These are phyloP conservation scores for Enteromius trimaculatus DNA, from an alignment of 2,797 vertebrate species.

Conservation along the genomic window DNA sequence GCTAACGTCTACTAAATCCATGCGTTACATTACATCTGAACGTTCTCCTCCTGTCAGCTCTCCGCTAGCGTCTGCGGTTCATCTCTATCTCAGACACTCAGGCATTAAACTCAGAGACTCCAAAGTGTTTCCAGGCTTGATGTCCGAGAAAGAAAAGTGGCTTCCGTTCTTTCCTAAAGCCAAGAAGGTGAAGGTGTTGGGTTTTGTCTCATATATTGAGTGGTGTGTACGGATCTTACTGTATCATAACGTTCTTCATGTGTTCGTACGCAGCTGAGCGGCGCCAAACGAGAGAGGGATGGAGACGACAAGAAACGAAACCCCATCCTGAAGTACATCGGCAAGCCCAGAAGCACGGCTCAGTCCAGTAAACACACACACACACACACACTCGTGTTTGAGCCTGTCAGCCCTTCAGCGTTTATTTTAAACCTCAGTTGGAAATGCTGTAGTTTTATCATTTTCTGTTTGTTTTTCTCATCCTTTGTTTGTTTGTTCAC, in stretches of 20 bases:
- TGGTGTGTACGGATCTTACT: background rate
- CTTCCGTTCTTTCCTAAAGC: constrained; percentile 87
- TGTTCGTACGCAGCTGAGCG: constrained; percentile 65
- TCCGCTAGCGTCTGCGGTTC: constrained; percentile 86
- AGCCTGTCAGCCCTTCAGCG: too few species aligned
- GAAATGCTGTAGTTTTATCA: background rate
- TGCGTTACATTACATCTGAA: background rate
- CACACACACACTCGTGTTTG: background rate
- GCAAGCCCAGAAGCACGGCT: constrained; percentile 85
- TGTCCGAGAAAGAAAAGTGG: constrained; percentile 92
- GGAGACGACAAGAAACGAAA: constrained; percentile 90
- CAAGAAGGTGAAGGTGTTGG: constrained; percentile 82
- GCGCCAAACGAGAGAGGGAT: constrained; percentile 81
- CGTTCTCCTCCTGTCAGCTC: constrained; percentile 70
- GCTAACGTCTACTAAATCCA: background rate
- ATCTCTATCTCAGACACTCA: constrained; percentile 85
- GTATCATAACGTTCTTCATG: background rate
- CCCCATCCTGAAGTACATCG: constrained; percentile 94
- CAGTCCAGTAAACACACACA: constrained; percentile 84
- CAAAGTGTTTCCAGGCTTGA: constrained; percentile 74
- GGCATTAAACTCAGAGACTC: constrained; percentile 87
- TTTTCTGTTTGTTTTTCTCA: constrained; percentile 29
- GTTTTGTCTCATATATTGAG: background rate
- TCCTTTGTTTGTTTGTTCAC: constrained; percentile 21
- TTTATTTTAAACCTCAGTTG: background rate